Evolutionary conservation across 1,140 invertebrate genomes (phyloP).

Genomic region (Aphidius gifuensis): DNA sequence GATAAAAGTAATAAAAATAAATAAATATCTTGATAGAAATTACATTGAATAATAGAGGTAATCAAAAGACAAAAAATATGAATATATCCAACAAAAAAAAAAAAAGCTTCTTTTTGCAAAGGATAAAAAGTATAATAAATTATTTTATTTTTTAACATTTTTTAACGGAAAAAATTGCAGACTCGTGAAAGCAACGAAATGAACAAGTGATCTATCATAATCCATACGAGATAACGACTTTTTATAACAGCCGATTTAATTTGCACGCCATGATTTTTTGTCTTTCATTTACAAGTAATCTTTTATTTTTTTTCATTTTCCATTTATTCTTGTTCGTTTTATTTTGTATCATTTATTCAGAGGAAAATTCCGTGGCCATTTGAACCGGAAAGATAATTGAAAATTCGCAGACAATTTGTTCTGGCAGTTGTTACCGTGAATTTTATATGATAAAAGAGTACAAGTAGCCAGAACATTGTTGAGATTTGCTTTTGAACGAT

Average conservation of each 20-base stretch:
- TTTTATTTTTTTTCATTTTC: not conserved
- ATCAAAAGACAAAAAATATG: not conserved
- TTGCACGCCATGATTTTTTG: slow-evolving; percentile 6
- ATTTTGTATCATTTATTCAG: too few relatives aligned
- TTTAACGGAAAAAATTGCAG: too few relatives aligned
- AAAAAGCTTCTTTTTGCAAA: not conserved
- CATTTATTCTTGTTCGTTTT: not conserved
- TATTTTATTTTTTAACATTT: not conserved
- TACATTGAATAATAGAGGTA: not conserved
- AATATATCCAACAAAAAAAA: not conserved
- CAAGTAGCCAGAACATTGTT: not conserved
- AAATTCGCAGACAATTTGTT: slow-evolving; percentile 14
- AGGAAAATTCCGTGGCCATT: too few relatives aligned
- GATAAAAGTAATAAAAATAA: not conserved
- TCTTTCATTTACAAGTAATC: not conserved
- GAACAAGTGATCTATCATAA: slow-evolving; percentile 2
- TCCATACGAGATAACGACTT: slow-evolving; percentile 7
- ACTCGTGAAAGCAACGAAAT: not conserved
- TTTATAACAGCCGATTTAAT: slow-evolving; percentile 9
- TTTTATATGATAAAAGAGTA: not conserved
- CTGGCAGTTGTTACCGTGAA: not conserved
- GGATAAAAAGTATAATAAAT: not conserved
- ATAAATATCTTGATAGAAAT: not conserved
- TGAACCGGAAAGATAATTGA: slow-evolving; percentile 14
- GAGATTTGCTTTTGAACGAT: not conserved